Evolutionary conservation across 2,113 vertebrate genomes (phyloP).

Genomic region (Delphinapterus leucas): DNA sequence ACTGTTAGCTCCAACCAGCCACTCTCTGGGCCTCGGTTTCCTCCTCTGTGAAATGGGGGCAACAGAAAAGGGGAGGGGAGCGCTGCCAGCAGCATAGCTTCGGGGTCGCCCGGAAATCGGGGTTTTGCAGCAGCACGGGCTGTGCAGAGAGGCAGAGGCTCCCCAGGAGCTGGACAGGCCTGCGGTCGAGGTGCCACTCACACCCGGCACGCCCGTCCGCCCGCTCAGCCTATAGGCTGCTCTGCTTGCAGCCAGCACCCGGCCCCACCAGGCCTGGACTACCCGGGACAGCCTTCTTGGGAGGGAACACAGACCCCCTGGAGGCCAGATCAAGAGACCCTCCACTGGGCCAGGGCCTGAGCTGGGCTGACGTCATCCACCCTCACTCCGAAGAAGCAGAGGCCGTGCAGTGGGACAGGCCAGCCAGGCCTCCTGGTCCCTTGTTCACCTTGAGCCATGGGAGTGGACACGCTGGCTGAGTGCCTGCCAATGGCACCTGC

Average conservation of each 20-base stretch:
- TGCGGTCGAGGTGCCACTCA: conserved; percentile 21
- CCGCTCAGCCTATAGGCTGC: neutral
- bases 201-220: neutral
- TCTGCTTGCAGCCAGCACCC: neutral
- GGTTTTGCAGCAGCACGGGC: neutral
- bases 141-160: neutral
- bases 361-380: neutral
- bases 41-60: neutral
- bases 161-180: neutral
- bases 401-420: too few species aligned
- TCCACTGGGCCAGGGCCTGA: neutral
- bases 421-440: neutral
- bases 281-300: neutral
- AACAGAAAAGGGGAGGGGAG: neutral
- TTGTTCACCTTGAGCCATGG: neutral
- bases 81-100: neutral
- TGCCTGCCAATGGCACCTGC: neutral
- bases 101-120: neutral
- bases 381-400: neutral
- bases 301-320: neutral
- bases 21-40: neutral
- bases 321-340: neutral
- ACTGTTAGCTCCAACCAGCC: neutral
- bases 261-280: rapidly evolving
- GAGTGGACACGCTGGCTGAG: neutral